These are phyloP conservation scores for Minunthozetes semirufus DNA, from an alignment of 2,888 invertebrate genomes.

Conservation along the genomic window DNA sequence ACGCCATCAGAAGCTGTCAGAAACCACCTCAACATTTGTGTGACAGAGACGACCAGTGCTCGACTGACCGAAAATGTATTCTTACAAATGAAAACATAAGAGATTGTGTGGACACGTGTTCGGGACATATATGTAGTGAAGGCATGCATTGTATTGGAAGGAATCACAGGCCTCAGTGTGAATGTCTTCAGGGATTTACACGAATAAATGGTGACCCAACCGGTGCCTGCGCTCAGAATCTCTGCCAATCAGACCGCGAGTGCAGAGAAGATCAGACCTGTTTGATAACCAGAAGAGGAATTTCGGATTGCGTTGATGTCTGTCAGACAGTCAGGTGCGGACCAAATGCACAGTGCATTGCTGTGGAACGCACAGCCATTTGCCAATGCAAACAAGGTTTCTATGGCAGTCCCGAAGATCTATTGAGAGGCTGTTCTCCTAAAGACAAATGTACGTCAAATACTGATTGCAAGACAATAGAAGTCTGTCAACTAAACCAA, in stretches of 20 bases:
- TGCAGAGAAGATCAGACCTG: constrained; percentile 42
- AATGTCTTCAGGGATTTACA: constrained; percentile 72
- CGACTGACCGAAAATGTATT: constrained; percentile 63
- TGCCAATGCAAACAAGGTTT: constrained; percentile 63
- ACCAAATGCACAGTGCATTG: constrained; percentile 74
- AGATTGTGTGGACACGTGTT: constrained; percentile 61
- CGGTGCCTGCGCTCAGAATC: constrained; percentile 39
- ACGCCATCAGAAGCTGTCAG: constrained; percentile 67
- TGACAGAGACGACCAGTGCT: constrained; percentile 64
- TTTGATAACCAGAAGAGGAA: constrained; percentile 50
- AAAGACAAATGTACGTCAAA: constrained; percentile 64
- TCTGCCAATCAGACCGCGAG: constrained; percentile 40
- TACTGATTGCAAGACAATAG: constrained; percentile 56
- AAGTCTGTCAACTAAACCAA: constrained; percentile 59
- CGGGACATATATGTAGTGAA: constrained; percentile 63
- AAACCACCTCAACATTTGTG: constrained; percentile 51
- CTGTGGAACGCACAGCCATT: constrained; percentile 40
- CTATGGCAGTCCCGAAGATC: constrained; percentile 81
- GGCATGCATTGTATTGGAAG: constrained; percentile 82
- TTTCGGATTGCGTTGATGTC: constrained; percentile 66
- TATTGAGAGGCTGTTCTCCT: constrained; percentile 75
- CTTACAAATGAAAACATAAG: constrained; percentile 38
- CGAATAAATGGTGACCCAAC: constrained; percentile 64
- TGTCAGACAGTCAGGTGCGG: constrained; percentile 86
- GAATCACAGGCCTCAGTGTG: constrained; percentile 79